Evolutionary conservation across 1,140 invertebrate genomes (phyloP), one percentile per base, ranked within the genome.

Genomic region (Drosophila sproati): DNA sequence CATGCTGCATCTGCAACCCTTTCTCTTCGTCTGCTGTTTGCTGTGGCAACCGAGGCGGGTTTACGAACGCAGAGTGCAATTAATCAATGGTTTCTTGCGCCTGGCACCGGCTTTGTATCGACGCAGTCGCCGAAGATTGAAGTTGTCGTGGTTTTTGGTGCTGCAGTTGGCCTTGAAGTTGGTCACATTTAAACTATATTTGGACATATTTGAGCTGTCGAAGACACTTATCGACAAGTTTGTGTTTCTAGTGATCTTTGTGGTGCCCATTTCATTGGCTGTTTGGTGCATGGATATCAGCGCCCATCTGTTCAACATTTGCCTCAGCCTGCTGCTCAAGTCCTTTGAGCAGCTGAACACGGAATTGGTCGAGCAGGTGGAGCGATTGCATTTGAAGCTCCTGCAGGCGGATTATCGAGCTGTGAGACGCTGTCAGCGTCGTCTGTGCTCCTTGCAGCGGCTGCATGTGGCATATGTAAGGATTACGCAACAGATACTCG

Each of bases 251-350:
- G 0, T 59, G 2, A 8, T 57, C 37, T 71, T 73, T 5, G 76
- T 45, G 31, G 8, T 82, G 57, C 80, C 80, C 7, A 35, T 48
- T 31, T 47, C 64, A 0, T 0, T 82, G 41, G 35, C 80, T 50
- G 60, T 78, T 32, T 82, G 75, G 70, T 62, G 78, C 35, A 59
- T 82, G 60, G 79, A 82, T 4, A 64, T 82, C n/a, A 60, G 56
- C 34, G 34, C 66, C 3, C 75, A 82, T 32, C 10, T 82, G 56
- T 31, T 82, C 7, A 67, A 45, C 52, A 78, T 82, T 4, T 52
- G 45, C 0, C 37, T 82, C 0, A 20, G 39, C 0, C 45, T 82
- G 8, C 50, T 82, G 20, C 64, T 60, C 6, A 78, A 70, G 8
- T 82, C 80, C 50, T 82, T 82, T 29, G 57, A 82, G 47, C 6